Percentiles rank a stretch among this genome's conserved stretches.
phyloP scores from a whole-genome alignment of 2,888 invertebrate genomes.

The Amiota mariae region DNA sequence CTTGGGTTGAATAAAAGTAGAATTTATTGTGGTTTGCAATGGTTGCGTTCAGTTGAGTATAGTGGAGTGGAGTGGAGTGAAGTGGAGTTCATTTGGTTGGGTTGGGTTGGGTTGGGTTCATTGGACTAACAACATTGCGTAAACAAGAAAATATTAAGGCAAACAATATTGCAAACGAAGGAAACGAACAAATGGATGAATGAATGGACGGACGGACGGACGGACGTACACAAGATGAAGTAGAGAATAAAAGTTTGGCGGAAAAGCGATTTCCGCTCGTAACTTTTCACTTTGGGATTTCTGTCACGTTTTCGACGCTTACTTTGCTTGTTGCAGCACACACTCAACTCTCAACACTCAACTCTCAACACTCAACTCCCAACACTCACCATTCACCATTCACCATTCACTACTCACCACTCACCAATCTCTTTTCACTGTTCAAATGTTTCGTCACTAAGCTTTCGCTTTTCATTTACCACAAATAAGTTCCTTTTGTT shows the following conservation, averaged over 20 bases:
- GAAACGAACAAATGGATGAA: background rate
- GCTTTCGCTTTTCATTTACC: too few species aligned
- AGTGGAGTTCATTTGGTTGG: background rate
- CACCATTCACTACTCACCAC: too few species aligned
- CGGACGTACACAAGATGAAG: background rate
- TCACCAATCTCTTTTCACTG: too few species aligned
- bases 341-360: too few species aligned
- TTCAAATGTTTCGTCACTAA: too few species aligned
- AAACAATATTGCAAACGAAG: constrained; percentile 35
- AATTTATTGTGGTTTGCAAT: too few species aligned
- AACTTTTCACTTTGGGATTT: constrained; percentile 65
- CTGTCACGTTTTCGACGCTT: constrained; percentile 51
- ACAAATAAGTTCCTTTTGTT: too few species aligned
- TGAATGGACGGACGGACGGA: background rate
- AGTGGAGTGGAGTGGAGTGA: too few species aligned
- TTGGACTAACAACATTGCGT: constrained; percentile 49
- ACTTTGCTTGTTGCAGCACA: constrained; percentile 39
- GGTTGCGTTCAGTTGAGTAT: too few species aligned
- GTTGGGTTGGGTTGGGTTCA: background rate
- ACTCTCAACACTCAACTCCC: too few species aligned
- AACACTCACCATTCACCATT: too few species aligned
- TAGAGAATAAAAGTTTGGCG: constrained; percentile 20
- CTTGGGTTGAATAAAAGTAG: too few species aligned
- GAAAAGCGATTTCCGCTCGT: constrained; percentile 62
- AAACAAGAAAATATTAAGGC: constrained; percentile 66